These are phyloP conservation scores for Chlorodrepanis virens DNA, from an alignment of 2,113 vertebrate species.

Conservation along the genomic window DNA sequence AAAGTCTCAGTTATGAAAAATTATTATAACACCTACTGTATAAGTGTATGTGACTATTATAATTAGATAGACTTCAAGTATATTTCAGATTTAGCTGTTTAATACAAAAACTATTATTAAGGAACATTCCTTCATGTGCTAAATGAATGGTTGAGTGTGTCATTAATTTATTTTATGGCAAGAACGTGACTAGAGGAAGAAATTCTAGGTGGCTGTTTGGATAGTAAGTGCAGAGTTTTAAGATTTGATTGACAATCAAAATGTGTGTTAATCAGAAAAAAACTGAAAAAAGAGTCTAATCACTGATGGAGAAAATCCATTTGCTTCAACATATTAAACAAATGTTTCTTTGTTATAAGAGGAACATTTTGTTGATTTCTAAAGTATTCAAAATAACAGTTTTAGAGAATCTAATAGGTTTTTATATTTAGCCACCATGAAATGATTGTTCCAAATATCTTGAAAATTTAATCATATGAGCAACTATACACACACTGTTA, in stretches of 20 bases:
- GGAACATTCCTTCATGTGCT: constrained; percentile 4
- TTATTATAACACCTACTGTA: background rate
- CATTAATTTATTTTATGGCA: constrained; percentile 53
- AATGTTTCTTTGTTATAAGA: constrained; percentile 54
- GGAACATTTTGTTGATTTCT: constrained; percentile 59
- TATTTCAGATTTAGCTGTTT: constrained; percentile 38
- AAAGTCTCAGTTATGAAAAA: background rate
- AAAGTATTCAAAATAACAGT: constrained; percentile 52
- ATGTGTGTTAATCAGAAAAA: constrained; percentile 48
- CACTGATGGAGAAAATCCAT: constrained; percentile 35
- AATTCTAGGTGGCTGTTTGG: constrained; percentile 53
- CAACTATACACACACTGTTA: constrained; percentile 26
- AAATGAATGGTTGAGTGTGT: constrained; percentile 47
- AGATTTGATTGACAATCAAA: constrained; percentile 62
- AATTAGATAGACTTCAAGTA: constrained; percentile 17
- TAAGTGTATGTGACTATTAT: background rate
- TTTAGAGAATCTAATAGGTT: constrained; percentile 24
- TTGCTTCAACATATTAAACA: constrained; percentile 43
- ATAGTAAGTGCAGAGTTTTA: constrained; percentile 35
- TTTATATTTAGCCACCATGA: constrained; percentile 53
- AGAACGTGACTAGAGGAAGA: constrained; percentile 43
- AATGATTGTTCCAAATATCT: constrained; percentile 37
- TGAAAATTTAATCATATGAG: constrained; percentile 37
- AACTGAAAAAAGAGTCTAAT: constrained; percentile 38
- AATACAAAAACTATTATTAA: constrained; percentile 40